These are phyloP conservation scores for Rhopalosiphum maidis DNA, from an alignment of 1,140 invertebrate genomes.

Conservation along the genomic window DNA sequence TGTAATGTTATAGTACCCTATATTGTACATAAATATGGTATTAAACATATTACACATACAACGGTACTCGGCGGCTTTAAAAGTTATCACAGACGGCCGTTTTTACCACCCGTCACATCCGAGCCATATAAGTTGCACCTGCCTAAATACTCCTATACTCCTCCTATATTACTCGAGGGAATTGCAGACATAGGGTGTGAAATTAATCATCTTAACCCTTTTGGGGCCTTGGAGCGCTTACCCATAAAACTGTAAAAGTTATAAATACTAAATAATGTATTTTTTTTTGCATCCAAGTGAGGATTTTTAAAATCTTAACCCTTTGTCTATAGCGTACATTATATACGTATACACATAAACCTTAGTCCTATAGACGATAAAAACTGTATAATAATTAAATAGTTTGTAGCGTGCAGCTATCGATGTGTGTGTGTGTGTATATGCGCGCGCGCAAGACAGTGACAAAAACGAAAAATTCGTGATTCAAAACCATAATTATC, in stretches of 20 bases:
- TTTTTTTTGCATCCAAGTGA: neutral
- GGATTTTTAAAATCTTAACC: neutral
- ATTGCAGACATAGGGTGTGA: neutral
- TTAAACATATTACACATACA: neutral
- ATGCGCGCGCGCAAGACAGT: too few relatives aligned
- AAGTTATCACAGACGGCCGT: neutral
- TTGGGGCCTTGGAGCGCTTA: neutral
- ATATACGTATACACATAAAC: neutral
- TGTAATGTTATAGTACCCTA: neutral
- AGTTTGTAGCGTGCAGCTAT: neutral
- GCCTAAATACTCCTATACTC: too few relatives aligned
- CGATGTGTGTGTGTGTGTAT: neutral
- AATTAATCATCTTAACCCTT: neutral
- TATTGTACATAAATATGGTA: neutral
- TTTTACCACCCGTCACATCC: neutral
- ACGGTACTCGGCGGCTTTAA: neutral
- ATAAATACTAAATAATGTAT: neutral
- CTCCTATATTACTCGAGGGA: neutral
- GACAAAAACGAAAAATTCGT: neutral
- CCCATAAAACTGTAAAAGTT: neutral
- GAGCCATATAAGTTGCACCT: neutral
- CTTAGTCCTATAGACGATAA: neutral
- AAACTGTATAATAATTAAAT: neutral
- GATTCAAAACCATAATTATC: neutral
- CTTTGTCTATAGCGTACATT: neutral